phyloP scores from a whole-genome alignment of 2,888 invertebrate species.

The Keiferia lycopersicella region DNA sequence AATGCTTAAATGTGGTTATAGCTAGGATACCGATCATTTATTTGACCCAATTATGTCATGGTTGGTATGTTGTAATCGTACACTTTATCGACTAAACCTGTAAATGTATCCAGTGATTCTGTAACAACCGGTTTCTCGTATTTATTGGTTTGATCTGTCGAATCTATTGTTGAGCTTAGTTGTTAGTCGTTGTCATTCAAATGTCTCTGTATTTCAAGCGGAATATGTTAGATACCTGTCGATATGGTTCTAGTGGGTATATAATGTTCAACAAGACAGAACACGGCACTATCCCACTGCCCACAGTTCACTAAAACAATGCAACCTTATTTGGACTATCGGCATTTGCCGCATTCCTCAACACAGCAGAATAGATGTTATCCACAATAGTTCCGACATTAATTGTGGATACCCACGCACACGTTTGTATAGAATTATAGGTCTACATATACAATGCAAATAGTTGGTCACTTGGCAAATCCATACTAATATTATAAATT shows the following conservation, averaged over 20 bases:
- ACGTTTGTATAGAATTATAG: conserved; percentile 17
- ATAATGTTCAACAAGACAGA: conserved; percentile 27
- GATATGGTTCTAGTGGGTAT: conserved; percentile 18
- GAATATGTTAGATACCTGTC: not conserved
- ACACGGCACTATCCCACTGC: conserved; percentile 14
- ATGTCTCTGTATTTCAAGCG: not conserved
- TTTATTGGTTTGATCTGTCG: conserved; percentile 7
- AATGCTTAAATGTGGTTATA: not conserved
- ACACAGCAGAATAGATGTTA: conserved; percentile 12
- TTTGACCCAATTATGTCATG: conserved; percentile 2
- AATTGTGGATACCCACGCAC: conserved; percentile 20
- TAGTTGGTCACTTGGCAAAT: conserved; percentile 13
- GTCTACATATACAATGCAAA: conserved; percentile 14
- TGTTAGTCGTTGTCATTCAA: conserved; percentile 1
- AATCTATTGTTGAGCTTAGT: not conserved
- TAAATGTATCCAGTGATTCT: conserved; percentile 3
- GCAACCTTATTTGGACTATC: conserved; percentile 23
- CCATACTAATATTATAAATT: too few relatives aligned
- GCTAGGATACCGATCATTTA: not conserved
- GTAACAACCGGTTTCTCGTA: not conserved
- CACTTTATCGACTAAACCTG: not conserved
- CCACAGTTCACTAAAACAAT: conserved; percentile 20
- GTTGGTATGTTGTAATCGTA: not conserved
- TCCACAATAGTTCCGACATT: conserved; percentile 16
- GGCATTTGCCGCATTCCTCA: conserved; percentile 10